Base-by-base conservation (phyloP, 1,140 invertebrate species). In the Drosophila saltans region DNA sequence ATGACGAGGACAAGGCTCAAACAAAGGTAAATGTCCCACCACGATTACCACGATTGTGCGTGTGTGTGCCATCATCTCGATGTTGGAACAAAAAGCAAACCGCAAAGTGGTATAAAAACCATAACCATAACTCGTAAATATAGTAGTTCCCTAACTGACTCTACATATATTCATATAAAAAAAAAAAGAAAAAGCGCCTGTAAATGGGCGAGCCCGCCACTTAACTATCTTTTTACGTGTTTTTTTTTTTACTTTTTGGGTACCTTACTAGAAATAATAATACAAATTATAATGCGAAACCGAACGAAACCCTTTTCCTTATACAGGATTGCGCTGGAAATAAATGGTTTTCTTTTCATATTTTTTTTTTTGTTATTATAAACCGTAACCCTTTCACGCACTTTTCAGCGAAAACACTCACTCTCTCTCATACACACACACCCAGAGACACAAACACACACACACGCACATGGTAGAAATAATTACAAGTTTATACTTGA, bases 381-480 rank as follows among this genome's bases (percentile, higher is more conserved):
- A 63, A 21, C 61, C 28, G 63, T 69, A 77, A 73, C 77, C 77
- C 77, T 77, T 79, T 73, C 59, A 79, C 77, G 77, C 74, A 79
- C 77, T 75, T 79, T 76, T 76, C 55, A 66, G 60, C 41, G 61
- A 69, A 52, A 65, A 52, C 33, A 66, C 58, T 36, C 33, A 57
- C 65, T 11, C 61, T 26, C 24, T 9, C 39, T 48, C 60, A 55
- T 55, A 60, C 9, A 43, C 58, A 62, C 11, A 11, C 24, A 70
- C 40, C 41, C 30, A 65, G 30, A 30, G 2, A 36, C 33, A 7
- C 33, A 7, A 21, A 11, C 30, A n/a, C n/a, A 59, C 36, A 9
- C 10, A 36, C 33, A 62, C 28, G 40, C 30, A 10, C 21, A 45
- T 61, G 65, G 56, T 36, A 69, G 63, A 61, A 39, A 59, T 80